phyloP scores from a whole-genome alignment of 2,888 invertebrate species.

The Trypoxylon attenuatum region DNA sequence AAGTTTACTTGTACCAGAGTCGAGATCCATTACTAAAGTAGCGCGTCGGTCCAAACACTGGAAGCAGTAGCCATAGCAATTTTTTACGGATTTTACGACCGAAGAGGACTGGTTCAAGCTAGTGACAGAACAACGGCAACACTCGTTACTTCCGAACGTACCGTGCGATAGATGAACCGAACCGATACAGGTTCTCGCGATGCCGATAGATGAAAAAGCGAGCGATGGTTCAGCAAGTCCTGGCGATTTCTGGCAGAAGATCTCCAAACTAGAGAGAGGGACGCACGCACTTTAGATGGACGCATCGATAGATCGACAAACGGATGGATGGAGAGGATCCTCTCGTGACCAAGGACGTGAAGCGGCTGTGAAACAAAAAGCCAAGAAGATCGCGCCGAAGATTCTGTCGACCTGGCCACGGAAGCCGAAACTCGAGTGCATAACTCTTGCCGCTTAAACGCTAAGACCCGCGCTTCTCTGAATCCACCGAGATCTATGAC shows the following conservation, averaged over 20 bases:
- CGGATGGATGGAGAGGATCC: slow-evolving; percentile 21
- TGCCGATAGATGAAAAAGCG: slow-evolving; percentile 22
- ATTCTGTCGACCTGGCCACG: slow-evolving; percentile 61
- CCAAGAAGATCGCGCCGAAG: slow-evolving; percentile 59
- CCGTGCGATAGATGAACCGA: neutral
- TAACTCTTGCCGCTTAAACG: slow-evolving; percentile 37
- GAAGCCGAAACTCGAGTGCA: slow-evolving; percentile 58
- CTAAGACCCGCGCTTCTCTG: slow-evolving; percentile 7
- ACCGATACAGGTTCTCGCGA: slow-evolving; percentile 15
- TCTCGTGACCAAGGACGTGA: slow-evolving; percentile 22
- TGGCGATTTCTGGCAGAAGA: slow-evolving; percentile 4
- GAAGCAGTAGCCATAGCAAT: neutral
- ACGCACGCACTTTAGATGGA: slow-evolving; percentile 63
- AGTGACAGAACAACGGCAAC: neutral
- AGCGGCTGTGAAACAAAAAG: slow-evolving; percentile 50
- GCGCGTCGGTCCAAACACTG: neutral
- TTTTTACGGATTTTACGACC: neutral
- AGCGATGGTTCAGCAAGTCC: too few relatives aligned
- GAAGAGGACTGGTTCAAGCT: neutral
- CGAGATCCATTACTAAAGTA: neutral
- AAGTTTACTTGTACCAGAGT: neutral
- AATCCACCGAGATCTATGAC: neutral
- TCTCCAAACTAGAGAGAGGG: slow-evolving; percentile 5
- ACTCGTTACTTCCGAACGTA: neutral
- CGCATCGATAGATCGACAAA: slow-evolving; percentile 57